Base-by-base conservation (phyloP, 2,113 vertebrate species). In the Eulacestoma nigropectus region DNA sequence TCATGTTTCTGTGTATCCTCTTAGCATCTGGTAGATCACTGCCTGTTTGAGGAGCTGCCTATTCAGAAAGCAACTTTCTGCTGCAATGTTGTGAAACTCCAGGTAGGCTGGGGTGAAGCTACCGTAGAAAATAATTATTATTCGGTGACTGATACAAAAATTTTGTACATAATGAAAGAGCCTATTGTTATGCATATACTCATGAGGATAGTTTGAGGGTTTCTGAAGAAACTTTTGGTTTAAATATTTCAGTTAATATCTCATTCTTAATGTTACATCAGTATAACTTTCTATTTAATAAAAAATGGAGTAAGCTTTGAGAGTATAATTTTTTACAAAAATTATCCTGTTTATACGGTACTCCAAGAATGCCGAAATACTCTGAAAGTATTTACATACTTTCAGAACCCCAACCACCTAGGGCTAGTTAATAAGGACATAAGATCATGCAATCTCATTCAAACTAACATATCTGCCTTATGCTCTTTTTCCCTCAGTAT, bases 1-100 rank as follows among this genome's bases (percentile, higher is more conserved):
- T 92, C 83, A 77, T 94, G 93, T 95, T 97, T 92, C 95, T 89
- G 21, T 76, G 75, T 93, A 96, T 97, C 93, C 93, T 96, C 96
- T 89, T 96, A 96, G 91, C 95, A 95, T 94, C 96, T 96, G 94
- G 90, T 89, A 80, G 91, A 87, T 93, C 87, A 64, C 42, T 93
- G 83, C 46, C 53, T 77, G 60, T 93, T 90, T 93, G 72, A 79
- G 91, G 44, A 87, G 41, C 41, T 94, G 67, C 81, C 63, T 95
- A 62, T 84, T 91, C 92, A 81, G 81, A 90, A 92, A 93, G 30
- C 63, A 82, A 42, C 82, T 94, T 92, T 91, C 77, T 93, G 18
- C 41, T 91, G 84, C 52, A 81, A 30, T 47, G 62, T 77, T 89
- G 52, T 80, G 64, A 85, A 92, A 89, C 64, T 96, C 76, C 52